Percentiles rank a stretch among this genome's conserved stretches.
These are phyloP conservation scores for Champsocephalus esox DNA, from an alignment of 2,797 vertebrate species.

Conservation along the genomic window DNA sequence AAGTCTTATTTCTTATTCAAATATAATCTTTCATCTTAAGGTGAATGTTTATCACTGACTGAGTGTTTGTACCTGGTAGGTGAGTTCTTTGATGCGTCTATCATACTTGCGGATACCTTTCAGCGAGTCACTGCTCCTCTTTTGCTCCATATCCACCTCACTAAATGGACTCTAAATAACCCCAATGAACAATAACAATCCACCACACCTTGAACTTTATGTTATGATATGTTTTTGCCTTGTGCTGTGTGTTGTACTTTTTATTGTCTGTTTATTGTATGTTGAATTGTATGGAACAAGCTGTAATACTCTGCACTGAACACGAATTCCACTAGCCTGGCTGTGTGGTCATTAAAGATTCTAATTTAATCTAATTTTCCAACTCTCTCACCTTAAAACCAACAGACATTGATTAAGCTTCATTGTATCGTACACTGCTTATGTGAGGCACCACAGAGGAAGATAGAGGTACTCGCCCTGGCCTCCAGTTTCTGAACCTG, in stretches of 20 bases:
- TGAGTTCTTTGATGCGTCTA: conserved; percentile 91
- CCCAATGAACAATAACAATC: too few relatives aligned
- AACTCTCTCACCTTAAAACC: conserved; percentile 88
- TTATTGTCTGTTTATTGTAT: too few relatives aligned
- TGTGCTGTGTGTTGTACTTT: too few relatives aligned
- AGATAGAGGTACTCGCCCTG: conserved; percentile 67
- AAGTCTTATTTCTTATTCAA: not conserved
- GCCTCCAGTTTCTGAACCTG: conserved; percentile 92
- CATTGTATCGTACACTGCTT: not conserved
- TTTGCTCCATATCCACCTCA: conserved; percentile 90
- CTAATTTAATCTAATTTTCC: conserved; percentile 71
- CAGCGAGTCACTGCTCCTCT: conserved; percentile 86
- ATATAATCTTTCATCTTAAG: not conserved
- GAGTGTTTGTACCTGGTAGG: conserved; percentile 88
- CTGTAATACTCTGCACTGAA: too few relatives aligned
- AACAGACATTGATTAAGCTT: not conserved
- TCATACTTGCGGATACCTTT: conserved; percentile 93
- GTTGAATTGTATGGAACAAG: too few relatives aligned
- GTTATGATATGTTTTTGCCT: too few relatives aligned
- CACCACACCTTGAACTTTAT: too few relatives aligned
- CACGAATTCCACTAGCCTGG: too few relatives aligned
- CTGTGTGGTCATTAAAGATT: too few relatives aligned
- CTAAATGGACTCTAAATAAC: too few relatives aligned
- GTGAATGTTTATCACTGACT: not conserved
- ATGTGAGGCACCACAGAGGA: not conserved